phyloP scores from a whole-genome alignment of 2,888 invertebrate species.

The Odontocerum albicorne region DNA sequence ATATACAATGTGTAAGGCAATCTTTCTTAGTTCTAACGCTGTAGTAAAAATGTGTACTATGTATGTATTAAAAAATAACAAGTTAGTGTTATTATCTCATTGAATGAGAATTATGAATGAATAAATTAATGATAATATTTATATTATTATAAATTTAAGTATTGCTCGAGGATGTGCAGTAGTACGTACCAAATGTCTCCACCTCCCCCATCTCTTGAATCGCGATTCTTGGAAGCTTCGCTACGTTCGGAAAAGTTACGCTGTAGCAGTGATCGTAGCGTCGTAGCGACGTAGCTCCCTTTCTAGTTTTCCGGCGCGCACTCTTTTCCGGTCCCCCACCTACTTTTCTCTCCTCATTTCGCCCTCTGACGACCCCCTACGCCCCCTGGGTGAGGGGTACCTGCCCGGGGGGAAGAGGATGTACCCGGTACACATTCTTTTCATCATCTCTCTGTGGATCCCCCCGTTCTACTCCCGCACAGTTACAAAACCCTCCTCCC shows the following conservation, averaged over 20 bases:
- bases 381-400: constrained; percentile 2
- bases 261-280: constrained; percentile 36
- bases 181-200: too few relatives aligned
- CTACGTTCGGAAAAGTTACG: constrained; percentile 34
- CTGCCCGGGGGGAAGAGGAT: constrained; percentile 14
- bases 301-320: constrained; percentile 38
- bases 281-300: constrained; percentile 32
- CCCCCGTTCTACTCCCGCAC: constrained; percentile 6
- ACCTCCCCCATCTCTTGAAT: constrained; percentile 24
- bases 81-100: too few relatives aligned
- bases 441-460: constrained; percentile 32
- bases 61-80: too few relatives aligned
- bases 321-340: constrained; percentile 40
- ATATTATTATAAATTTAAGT: too few relatives aligned
- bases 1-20: too few relatives aligned
- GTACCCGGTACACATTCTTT: constrained; percentile 32
- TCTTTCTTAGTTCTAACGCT: too few relatives aligned
- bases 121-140: too few relatives aligned
- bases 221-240: too few relatives aligned
- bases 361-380: background rate
- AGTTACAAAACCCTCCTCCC: background rate
- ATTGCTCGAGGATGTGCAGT: too few relatives aligned
- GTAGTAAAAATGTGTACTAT: too few relatives aligned
- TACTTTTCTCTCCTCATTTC: constrained; percentile 18
- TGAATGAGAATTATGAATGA: too few relatives aligned